Percentiles rank a stretch among this genome's conserved stretches.
Conservation (phyloP, 2,113 vertebrate genomes). For the Rattus norvegicus region DNA sequence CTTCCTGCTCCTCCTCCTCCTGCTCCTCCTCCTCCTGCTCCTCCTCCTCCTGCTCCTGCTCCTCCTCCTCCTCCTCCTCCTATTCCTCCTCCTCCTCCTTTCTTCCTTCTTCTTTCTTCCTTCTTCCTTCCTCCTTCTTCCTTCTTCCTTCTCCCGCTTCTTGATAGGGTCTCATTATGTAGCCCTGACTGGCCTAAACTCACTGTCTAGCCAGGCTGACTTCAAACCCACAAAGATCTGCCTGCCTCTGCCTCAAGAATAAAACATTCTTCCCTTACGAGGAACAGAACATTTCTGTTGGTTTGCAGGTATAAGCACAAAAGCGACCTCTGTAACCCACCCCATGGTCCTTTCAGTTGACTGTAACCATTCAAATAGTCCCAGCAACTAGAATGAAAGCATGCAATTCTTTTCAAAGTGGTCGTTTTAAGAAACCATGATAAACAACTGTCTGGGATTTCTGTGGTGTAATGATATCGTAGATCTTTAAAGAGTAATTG, state of each 20-base stretch:
- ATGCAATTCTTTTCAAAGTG: slow-evolving; percentile 1
- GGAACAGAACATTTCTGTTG: not conserved
- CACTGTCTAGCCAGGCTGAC: not conserved
- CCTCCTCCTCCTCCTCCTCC: no score
- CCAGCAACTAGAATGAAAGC: not conserved
- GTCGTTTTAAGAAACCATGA: slow-evolving; percentile 38
- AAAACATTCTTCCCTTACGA: not conserved
- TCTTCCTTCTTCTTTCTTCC: no score
- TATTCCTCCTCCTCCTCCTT: no score
- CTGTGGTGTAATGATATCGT: not conserved
- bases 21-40: no score
- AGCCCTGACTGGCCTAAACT: not conserved
- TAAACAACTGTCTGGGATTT: not conserved
- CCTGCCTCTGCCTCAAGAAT: not conserved
- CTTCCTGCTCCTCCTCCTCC: no score
- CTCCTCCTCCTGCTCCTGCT: no score
- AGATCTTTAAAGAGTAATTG: not conserved
- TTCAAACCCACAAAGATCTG: not conserved
- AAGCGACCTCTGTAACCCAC: not conserved
- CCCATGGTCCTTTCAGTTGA: not conserved
- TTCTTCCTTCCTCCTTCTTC: no score
- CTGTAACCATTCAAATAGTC: slow-evolving; percentile 7
- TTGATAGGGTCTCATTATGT: not conserved
- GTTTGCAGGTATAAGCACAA: not conserved
- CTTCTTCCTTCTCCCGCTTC: not conserved